Evolutionary conservation across 2,888 invertebrate species (phyloP), one percentile per base, ranked within the genome.

Genomic region (Junonia oenone): DNA sequence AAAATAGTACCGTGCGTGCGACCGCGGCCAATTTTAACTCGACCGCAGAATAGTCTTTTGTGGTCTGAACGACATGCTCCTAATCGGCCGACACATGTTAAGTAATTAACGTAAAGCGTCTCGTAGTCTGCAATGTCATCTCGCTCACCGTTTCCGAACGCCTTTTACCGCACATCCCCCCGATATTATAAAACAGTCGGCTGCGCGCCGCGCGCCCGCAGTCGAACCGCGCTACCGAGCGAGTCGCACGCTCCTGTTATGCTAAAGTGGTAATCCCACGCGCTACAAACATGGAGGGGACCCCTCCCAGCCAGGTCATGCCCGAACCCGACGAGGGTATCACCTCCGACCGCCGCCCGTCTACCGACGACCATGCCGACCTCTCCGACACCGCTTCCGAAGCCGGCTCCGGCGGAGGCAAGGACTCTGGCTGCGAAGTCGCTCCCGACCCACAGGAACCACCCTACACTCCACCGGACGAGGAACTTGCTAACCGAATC

Each of bases 401-500:
- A 52, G 85, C 92, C 37, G 92, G 92, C 55, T 92, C 92, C 47
- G 92, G 92, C 47, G 92, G 92, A 47, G 92, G 92, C 59, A 93
- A 93, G 75, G 94, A 94, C 74, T 94, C 94, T 53, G 93, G 93
- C 59, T 93, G 93, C 73, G 94, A 94, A 77, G 92, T 93, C 54
- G 91, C 92, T 48, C 73, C 83, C 55, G 90, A 91, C 40, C 71
- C 89, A 2, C 91, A 91, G 69, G 93, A 93, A 69, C 91, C 93
- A 2, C 93, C 93, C 0, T 94, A 93, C 77, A 83, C 86, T 0
- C 92, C 92, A 0, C 96, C 96, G 0, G 94, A 93, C 63, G 95
- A 95, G 3, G 96, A 96, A 66, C 81, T 96, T 29, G 93, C 95
- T 9, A 92, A 94, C 60, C 93, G 95, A 69, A 97, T 97, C 67